Evolutionary conservation across 2,113 vertebrate species (phyloP), one percentile per base, ranked within the genome.

Genomic region (Dinomys branickii): DNA sequence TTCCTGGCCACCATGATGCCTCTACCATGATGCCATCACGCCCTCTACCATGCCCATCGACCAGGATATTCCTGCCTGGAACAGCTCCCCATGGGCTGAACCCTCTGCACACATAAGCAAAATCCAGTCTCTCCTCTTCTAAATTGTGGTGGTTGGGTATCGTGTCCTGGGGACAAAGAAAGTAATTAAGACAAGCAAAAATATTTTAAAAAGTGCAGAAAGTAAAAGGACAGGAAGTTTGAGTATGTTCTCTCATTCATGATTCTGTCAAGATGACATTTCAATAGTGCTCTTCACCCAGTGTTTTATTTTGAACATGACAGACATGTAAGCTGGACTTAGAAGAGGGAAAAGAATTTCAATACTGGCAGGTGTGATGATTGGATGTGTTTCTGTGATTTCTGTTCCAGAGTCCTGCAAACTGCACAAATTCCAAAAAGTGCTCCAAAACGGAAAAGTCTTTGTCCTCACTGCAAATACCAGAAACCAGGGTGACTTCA

Each of bases 41-140:
- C 30, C 4, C 63, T 65, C 28, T 28, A 1, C 30, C 28, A 33
- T 4, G 13, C 63, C 28, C 12, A 0, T 65, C 63, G 0, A 0
- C 28, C 63, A 65, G 33, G 63, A 65, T 13, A 11, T 12, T 65
- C 12, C 63, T 65, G 30, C 28, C 63, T 65, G 28, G 63, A 65
- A 11, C 63, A 65, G 30, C 28, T 3, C 3, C 5, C 63, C 30
- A 65, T 33, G 63, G 63, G 14, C 63, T 65, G 63, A 4, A 13
- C 11, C 28, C 20, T 22, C 58, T 58, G 19, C 19, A 22, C 20
- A 26, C 28, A 28, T 65, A 12, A 65, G 30, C 11, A 4, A 13
- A 65, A 65, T 33, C 30, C 13, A 65, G 33, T 11, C 28, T 33
- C 28, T 33, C 63, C 12, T 65, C 63, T 3, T 65, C 13, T 33